Evolutionary conservation across 1,140 invertebrate species (phyloP), one percentile per base, ranked within the genome.

Genomic region (Euwallacea fornicatus): DNA sequence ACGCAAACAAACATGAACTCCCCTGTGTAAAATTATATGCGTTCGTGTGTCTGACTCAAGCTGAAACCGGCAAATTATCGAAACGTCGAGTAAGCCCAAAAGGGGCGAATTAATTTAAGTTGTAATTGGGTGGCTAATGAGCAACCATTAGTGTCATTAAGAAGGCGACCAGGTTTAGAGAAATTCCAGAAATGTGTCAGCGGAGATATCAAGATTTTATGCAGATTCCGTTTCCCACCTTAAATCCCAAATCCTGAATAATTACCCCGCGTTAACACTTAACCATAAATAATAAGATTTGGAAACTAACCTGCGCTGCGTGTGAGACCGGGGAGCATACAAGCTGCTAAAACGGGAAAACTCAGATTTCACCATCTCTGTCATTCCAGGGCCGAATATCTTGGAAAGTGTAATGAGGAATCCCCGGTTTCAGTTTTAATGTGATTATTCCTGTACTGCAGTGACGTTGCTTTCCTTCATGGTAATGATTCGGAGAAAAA

Each of bases 301-400:
- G 47, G 56, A 64, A 70, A 72, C 69, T 69, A 55, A 77, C 76
- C 76, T 77, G 74, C 74, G 67, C 74, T 74, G 62, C 74, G 71
- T 70, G 76, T 70, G 55, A 77, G 71, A 16, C 72, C 63, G 60
- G 75, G 64, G 53, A 77, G 60, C 56, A 77, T 67, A 71, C 76
- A 77, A 16, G 73, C 69, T 59, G 76, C 69, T 42, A 76, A 64
- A 21, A 75, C 73, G 68, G 74, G 64, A 67, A 74, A 70, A 44
- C 60, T 73, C 56, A 71, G 72, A 47, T 16, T 33, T 13, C 53
- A 54, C 50, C n/a, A 41, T 13, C 15, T 64, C 21, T 56, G 53
- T 56, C 64, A 55, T 66, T 56, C 56, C 21, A 4, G 4, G 11
- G n/a, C 50, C 15, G 46, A 54, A 66, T 55, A 66, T 66, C 53